Evolutionary conservation across 1,140 invertebrate species (phyloP).

Genomic region (Drosophila jambulina): DNA sequence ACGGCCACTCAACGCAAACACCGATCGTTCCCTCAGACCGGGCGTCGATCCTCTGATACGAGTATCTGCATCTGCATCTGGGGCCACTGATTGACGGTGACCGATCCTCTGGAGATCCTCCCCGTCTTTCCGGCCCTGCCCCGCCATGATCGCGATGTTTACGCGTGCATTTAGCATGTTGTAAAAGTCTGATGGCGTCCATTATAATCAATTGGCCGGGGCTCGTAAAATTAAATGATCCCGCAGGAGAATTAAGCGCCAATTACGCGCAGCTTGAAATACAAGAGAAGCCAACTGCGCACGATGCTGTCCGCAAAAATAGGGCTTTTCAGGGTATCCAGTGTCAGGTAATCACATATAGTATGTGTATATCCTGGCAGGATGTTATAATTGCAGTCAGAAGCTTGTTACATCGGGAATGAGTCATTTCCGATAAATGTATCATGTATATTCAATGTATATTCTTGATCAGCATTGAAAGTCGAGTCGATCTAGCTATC

Average conservation of each 20-base stretch:
- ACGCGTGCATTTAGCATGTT: constrained; percentile 85
- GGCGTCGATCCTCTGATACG: constrained; percentile 43
- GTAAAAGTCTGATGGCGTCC: constrained; percentile 85
- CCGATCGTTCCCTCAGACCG: constrained; percentile 43
- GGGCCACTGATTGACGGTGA: constrained; percentile 66
- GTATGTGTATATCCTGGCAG: neutral
- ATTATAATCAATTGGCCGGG: constrained; percentile 85
- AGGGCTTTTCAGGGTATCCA: neutral
- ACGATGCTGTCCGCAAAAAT: constrained; percentile 3
- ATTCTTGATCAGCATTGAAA: no score
- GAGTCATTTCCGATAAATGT: no score
- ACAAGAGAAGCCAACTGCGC: constrained; percentile 34
- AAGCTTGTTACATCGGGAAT: no score
- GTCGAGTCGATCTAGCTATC: no score
- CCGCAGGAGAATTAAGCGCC: constrained; percentile 85
- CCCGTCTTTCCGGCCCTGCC: constrained; percentile 1
- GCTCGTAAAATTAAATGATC: constrained; percentile 85
- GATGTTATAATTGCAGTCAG: neutral
- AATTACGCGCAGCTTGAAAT: constrained; percentile 72
- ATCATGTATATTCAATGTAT: no score
- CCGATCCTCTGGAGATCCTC: constrained; percentile 37
- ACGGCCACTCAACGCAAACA: constrained; percentile 81
- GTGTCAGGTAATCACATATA: neutral
- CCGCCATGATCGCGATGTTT: constrained; percentile 64
- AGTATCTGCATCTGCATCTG: constrained; percentile 41